These are phyloP conservation scores for Molanna angustata DNA, from an alignment of 2,888 invertebrate species.

Conservation along the genomic window DNA sequence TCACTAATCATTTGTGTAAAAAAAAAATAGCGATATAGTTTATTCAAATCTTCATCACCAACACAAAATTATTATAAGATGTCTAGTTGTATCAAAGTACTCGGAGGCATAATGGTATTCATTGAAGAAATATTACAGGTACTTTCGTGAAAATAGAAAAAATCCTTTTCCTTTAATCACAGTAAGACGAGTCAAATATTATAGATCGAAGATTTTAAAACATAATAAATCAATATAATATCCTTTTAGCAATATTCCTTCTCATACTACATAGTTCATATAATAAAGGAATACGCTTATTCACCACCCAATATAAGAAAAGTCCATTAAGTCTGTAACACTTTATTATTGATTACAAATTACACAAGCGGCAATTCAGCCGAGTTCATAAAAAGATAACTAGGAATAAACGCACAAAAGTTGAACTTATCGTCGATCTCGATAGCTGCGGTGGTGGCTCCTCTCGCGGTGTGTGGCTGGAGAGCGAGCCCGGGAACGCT, in stretches of 20 bases:
- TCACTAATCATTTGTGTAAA: no score
- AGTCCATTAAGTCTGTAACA: slow-evolving; percentile 31
- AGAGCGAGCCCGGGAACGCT: slow-evolving; percentile 58
- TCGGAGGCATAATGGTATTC: no score
- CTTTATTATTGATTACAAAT: slow-evolving; percentile 31
- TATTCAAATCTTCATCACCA: no score
- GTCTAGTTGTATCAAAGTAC: no score
- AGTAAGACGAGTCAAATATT: not conserved
- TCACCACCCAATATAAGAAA: slow-evolving; percentile 26
- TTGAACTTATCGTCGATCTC: slow-evolving; percentile 55
- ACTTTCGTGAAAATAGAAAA: slow-evolving; percentile 8
- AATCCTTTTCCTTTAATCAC: slow-evolving; percentile 7
- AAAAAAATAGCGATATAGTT: no score
- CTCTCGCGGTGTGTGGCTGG: slow-evolving; percentile 67
- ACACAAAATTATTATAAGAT: no score
- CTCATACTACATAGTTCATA: slow-evolving; percentile 9
- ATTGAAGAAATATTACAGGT: no score
- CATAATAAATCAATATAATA: not conserved
- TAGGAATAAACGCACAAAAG: slow-evolving; percentile 12
- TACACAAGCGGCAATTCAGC: slow-evolving; percentile 23
- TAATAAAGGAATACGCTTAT: slow-evolving; percentile 13
- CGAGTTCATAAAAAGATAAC: slow-evolving; percentile 22
- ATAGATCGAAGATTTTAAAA: slow-evolving; percentile 7
- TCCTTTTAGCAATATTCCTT: slow-evolving; percentile 17
- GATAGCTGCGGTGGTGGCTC: slow-evolving; percentile 58